phyloP scores from a whole-genome alignment of 2,797 vertebrate species.

The Falco berigora region DNA sequence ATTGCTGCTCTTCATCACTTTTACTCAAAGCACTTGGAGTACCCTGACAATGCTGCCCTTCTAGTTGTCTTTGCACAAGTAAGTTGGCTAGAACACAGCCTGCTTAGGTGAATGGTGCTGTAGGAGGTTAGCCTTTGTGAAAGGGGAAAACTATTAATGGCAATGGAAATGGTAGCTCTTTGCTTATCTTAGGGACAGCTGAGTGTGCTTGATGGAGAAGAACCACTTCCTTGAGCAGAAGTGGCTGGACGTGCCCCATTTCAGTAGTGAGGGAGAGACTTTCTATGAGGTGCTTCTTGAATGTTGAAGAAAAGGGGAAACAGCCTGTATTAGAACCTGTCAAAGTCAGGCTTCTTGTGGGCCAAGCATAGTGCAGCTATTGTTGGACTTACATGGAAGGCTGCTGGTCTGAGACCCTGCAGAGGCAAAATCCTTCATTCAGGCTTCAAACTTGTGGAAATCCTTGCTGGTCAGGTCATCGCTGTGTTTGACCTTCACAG shows the following conservation, averaged over 20 bases:
- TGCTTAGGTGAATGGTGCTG: not conserved
- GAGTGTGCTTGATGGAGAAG: not conserved
- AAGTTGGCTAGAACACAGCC: not conserved
- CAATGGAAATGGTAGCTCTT: not conserved
- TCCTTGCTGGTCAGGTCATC: constrained; percentile 4
- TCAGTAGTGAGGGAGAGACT: not conserved
- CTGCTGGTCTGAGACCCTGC: not conserved
- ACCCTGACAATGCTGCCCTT: constrained; percentile 80
- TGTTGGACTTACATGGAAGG: not conserved
- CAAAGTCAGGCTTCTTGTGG: not conserved
- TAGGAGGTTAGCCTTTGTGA: not conserved
- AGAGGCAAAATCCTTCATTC: not conserved
- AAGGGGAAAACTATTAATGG: not conserved
- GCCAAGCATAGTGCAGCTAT: not conserved
- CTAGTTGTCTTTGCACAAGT: constrained; percentile 91
- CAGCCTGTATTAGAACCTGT: not conserved
- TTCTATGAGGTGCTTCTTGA: not conserved
- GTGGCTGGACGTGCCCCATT: not conserved
- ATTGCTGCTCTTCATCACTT: constrained; percentile 88
- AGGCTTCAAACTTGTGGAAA: not conserved
- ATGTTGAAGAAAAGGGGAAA: not conserved
- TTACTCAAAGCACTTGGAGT: constrained; percentile 90
- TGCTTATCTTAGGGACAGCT: not conserved
- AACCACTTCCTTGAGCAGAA: not conserved
- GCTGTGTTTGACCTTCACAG: constrained; percentile 20